A percentile compares a stretch with the other conserved stretches of the same genome.
Conservation (phyloP, 2,113 vertebrate species). For the Eretmochelys imbricata region DNA sequence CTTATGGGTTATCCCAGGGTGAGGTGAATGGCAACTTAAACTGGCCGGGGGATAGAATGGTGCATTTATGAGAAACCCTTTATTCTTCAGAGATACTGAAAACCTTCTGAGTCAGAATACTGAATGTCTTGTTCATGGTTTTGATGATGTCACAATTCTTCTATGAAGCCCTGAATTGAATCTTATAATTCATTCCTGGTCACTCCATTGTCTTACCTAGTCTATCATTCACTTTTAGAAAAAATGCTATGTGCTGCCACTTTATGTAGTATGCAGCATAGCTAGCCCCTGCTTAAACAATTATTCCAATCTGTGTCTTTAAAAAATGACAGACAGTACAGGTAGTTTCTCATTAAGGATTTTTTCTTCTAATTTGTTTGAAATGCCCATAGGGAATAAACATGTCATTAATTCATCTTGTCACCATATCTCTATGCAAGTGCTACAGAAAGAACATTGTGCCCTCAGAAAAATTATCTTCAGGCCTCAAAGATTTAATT, state of each 20-base stretch:
- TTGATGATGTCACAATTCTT: neutral
- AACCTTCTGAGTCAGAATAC: neutral
- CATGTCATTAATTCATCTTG: neutral
- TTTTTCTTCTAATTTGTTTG: neutral
- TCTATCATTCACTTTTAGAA: neutral
- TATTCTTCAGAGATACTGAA: neutral
- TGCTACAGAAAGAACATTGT: neutral
- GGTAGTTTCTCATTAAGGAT: neutral
- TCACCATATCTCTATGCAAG: neutral
- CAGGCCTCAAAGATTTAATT: neutral
- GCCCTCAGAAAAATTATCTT: neutral
- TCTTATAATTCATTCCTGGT: neutral
- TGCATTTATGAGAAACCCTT: constrained; percentile 7
- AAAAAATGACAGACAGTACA: neutral
- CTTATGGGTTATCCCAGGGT: neutral
- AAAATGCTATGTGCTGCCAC: neutral
- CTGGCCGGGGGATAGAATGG: neutral
- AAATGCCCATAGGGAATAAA: neutral
- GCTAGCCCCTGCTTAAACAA: neutral
- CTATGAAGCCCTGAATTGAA: neutral
- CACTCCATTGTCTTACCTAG: neutral
- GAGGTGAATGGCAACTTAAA: constrained; percentile 4
- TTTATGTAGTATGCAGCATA: neutral
- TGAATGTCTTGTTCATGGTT: neutral
- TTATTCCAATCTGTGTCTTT: neutral